These are phyloP conservation scores for Salvelinus sp. DNA, from an alignment of 2,113 vertebrate species.

Conservation along the genomic window DNA sequence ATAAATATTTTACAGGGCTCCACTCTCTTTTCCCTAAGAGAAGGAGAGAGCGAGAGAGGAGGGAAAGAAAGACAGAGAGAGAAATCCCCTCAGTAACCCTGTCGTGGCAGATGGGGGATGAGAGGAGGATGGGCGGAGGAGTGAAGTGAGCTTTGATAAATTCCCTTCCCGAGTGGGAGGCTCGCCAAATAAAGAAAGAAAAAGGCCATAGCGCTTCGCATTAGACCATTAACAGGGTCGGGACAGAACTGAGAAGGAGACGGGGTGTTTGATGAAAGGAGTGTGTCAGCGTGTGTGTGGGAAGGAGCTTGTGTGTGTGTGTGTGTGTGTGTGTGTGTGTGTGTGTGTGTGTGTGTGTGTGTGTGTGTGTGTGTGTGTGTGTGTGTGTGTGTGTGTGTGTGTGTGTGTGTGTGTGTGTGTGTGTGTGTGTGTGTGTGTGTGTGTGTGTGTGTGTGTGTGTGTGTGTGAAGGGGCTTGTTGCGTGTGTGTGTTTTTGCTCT, in stretches of 20 bases:
- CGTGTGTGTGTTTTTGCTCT: too few relatives aligned
- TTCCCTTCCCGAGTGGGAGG: not conserved
- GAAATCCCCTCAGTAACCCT: slow-evolving; percentile 1
- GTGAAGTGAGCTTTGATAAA: slow-evolving; percentile 1
- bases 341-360: slow-evolving; percentile 1
- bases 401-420: too few relatives aligned
- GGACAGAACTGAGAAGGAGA: not conserved
- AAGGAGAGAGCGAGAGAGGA: too few relatives aligned
- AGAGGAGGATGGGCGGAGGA: not conserved
- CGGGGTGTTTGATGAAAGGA: not conserved
- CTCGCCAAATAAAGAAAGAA: slow-evolving; percentile 11
- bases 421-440: too few relatives aligned
- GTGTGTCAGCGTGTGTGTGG: not conserved
- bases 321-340: too few relatives aligned
- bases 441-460: too few relatives aligned
- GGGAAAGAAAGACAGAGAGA: not conserved
- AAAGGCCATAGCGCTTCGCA: not conserved
- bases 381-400: too few relatives aligned
- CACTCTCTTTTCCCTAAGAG: not conserved
- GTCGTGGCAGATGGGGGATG: not conserved
- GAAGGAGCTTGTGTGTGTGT: not conserved
- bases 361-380: too few relatives aligned
- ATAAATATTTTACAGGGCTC: slow-evolving; percentile 29
- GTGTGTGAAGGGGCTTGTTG: too few relatives aligned
- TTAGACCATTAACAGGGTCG: not conserved